These are phyloP conservation scores for Mormyrops boulengeri DNA, from an alignment of 2,797 vertebrate genomes.

Conservation along the genomic window DNA sequence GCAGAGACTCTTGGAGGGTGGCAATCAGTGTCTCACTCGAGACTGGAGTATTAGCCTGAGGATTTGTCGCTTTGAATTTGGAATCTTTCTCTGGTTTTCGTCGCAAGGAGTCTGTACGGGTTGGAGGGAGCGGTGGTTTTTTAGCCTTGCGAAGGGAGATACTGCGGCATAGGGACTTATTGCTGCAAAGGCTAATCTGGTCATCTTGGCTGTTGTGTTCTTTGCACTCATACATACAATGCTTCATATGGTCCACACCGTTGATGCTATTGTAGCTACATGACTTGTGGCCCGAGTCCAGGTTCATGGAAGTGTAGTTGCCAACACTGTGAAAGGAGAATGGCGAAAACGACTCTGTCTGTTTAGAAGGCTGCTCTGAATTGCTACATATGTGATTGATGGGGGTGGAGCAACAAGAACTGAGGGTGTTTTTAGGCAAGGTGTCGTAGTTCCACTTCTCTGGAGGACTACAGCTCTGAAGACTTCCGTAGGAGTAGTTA, in stretches of 20 bases:
- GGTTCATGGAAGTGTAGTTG: constrained; percentile 47
- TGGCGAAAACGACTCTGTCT: constrained; percentile 57
- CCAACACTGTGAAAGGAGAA: constrained; percentile 59
- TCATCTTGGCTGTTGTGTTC: constrained; percentile 50
- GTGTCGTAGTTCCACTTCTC: constrained; percentile 61
- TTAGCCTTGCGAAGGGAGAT: constrained; percentile 86
- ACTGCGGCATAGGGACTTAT: constrained; percentile 64
- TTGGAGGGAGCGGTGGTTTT: constrained; percentile 78
- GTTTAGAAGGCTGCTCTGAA: constrained; percentile 55
- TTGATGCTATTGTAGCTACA: constrained; percentile 45
- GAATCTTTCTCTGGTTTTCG: constrained; percentile 55
- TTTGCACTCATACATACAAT: constrained; percentile 57
- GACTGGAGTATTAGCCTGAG: constrained; percentile 56
- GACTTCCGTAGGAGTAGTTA: constrained; percentile 50
- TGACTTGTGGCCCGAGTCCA: constrained; percentile 48
- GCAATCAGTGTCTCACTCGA: constrained; percentile 69
- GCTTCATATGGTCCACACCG: constrained; percentile 49
- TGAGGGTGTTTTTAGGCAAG: constrained; percentile 43
- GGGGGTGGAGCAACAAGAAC: constrained; percentile 53
- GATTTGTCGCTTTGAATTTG: constrained; percentile 36
- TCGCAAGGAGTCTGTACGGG: constrained; percentile 79
- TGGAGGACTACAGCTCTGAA: constrained; percentile 37
- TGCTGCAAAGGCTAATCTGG: constrained; percentile 42
- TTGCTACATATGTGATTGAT: constrained; percentile 57
- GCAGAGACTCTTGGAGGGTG: constrained; percentile 65